phyloP scores from a whole-genome alignment of 2,113 vertebrate genomes.

The Oxyruncus cristatus region DNA sequence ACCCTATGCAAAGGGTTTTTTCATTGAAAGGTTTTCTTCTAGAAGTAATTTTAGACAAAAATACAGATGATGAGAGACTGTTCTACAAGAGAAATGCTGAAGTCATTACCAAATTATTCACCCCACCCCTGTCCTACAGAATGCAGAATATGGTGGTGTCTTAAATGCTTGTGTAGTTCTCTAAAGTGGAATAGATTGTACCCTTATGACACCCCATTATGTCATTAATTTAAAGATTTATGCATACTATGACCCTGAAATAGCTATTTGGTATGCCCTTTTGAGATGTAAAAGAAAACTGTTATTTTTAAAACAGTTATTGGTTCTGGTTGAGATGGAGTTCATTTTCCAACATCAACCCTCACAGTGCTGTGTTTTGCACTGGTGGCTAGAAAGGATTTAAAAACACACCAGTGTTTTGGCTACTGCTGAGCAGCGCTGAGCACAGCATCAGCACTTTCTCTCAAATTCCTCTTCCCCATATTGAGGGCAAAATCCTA shows the following conservation, averaged over 20 bases:
- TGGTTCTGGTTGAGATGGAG: background rate
- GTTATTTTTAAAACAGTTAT: no score
- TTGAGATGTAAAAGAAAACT: background rate
- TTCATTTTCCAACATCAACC: background rate
- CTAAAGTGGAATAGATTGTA: background rate
- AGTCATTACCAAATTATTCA: background rate
- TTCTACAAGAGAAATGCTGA: background rate
- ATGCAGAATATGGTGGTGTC: background rate
- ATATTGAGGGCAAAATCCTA: background rate
- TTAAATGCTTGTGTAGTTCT: background rate
- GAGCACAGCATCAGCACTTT: background rate
- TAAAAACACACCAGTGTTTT: background rate
- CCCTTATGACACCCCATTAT: background rate
- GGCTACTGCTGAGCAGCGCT: background rate
- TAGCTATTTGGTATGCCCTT: background rate
- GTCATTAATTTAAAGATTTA: background rate
- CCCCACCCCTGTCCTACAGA: accelerated
- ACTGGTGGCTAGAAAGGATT: background rate
- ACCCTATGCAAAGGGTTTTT: background rate
- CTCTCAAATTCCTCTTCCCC: background rate
- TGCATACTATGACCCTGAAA: background rate
- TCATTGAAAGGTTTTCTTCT: background rate
- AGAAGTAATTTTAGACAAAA: background rate
- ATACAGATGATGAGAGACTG: background rate
- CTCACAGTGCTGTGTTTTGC: background rate